phyloP scores from a whole-genome alignment of 2,888 invertebrate species.

The Tuberolachnus salignus region DNA sequence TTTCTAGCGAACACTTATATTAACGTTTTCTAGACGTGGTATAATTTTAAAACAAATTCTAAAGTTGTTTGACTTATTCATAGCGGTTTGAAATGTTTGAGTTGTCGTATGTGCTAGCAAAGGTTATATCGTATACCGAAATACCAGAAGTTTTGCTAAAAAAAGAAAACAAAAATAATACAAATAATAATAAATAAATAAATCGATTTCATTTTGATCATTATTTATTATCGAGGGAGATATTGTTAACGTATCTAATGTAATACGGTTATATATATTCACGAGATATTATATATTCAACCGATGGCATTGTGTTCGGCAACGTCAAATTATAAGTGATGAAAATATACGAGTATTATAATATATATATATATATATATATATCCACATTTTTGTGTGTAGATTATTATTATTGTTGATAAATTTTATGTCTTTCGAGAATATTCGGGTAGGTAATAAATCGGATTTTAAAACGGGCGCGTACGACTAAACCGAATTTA shows the following conservation, averaged over 20 bases:
- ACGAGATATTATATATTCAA: not conserved
- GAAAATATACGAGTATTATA: slow-evolving; percentile 12
- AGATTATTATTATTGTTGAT: not conserved
- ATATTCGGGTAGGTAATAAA: slow-evolving; percentile 9
- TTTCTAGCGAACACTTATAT: too few species aligned
- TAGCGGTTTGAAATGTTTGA: too few species aligned
- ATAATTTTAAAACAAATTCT: too few species aligned
- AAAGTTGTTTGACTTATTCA: too few species aligned
- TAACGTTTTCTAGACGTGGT: too few species aligned
- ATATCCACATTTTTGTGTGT: not conserved
- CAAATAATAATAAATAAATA: too few species aligned
- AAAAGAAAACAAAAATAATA: too few species aligned
- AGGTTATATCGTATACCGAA: too few species aligned
- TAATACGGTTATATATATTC: slow-evolving; percentile 27
- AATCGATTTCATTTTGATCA: not conserved
- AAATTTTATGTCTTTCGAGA: slow-evolving; percentile 9
- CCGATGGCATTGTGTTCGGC: not conserved
- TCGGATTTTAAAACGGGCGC: slow-evolving; percentile 4
- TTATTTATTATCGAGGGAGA: slow-evolving; percentile 9
- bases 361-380: too few species aligned
- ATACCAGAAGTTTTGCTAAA: not conserved
- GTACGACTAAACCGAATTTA: slow-evolving; percentile 26
- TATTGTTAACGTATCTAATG: not conserved
- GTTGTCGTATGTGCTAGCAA: too few species aligned
- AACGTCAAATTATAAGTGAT: slow-evolving; percentile 28